A percentile compares a stretch with the other conserved stretches of the same genome.
Evolutionary conservation across 2,797 vertebrate genomes (phyloP).

Genomic region (Platyrinchus mystaceus): DNA sequence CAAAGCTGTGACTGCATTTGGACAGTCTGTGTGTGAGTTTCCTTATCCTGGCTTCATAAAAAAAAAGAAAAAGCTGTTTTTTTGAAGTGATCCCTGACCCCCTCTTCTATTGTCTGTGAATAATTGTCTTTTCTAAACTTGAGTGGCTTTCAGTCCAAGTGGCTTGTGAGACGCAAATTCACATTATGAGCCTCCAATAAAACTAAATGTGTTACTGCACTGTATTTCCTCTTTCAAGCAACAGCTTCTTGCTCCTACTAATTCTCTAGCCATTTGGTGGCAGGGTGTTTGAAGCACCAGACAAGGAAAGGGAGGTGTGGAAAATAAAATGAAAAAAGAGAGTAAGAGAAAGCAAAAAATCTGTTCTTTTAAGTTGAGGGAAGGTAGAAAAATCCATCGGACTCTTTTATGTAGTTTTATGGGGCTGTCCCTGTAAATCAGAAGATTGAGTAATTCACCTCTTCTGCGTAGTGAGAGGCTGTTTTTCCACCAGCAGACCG

Average conservation of each 20-base stretch:
- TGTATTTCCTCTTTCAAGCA: neutral
- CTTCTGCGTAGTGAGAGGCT: neutral
- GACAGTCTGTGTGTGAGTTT: neutral
- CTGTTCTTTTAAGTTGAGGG: neutral
- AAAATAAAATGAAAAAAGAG: neutral
- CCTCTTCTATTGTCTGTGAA: neutral
- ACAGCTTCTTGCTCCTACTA: neutral
- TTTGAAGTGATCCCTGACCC: neutral
- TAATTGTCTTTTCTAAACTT: neutral
- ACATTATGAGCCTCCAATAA: neutral
- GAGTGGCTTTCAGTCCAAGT: neutral
- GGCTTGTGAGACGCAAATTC: neutral
- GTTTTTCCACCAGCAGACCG: neutral
- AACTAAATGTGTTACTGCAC: neutral
- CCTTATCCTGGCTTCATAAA: neutral
- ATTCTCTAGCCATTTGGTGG: neutral
- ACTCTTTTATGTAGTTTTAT: neutral
- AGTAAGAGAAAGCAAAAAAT: neutral
- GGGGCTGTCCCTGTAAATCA: neutral
- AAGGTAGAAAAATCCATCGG: neutral
- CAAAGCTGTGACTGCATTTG: neutral
- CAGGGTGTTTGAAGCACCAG: neutral
- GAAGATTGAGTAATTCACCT: neutral
- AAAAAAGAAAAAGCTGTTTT: neutral
- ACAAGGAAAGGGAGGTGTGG: neutral